phyloP scores from a whole-genome alignment of 2,113 vertebrate genomes.

The Amblyornis subalaris region DNA sequence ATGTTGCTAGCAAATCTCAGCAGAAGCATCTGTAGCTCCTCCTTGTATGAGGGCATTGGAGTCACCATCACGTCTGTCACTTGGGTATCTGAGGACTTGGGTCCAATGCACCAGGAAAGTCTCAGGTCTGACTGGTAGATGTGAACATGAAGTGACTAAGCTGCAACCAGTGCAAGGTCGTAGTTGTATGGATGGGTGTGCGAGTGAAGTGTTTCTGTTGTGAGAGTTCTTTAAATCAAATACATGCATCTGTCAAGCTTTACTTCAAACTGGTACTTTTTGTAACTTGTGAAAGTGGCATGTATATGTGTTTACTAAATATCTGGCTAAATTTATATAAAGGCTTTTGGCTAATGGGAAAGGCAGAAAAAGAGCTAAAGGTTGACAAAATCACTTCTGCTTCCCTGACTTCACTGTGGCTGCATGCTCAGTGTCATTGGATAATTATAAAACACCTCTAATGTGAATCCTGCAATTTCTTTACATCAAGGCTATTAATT shows the following conservation, averaged over 20 bases:
- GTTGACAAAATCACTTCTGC: neutral
- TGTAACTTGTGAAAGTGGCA: neutral
- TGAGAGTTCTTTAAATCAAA: neutral
- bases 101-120: neutral
- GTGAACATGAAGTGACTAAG: neutral
- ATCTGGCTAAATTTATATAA: neutral
- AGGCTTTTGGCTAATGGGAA: neutral
- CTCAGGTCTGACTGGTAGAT: neutral
- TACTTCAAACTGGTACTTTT: neutral
- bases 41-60: neutral
- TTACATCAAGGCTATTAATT: neutral
- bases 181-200: neutral
- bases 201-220: neutral
- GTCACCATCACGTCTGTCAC: neutral
- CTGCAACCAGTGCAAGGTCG: neutral
- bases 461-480: neutral
- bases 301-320: neutral
- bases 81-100: neutral
- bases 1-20: neutral
- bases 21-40: neutral
- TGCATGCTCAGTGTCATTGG: neutral
- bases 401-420: neutral
- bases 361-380: neutral
- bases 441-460: neutral
- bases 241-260: neutral